Evolutionary conservation across 2,797 vertebrate species (phyloP).

Genomic region (Acipenser ruthenus): DNA sequence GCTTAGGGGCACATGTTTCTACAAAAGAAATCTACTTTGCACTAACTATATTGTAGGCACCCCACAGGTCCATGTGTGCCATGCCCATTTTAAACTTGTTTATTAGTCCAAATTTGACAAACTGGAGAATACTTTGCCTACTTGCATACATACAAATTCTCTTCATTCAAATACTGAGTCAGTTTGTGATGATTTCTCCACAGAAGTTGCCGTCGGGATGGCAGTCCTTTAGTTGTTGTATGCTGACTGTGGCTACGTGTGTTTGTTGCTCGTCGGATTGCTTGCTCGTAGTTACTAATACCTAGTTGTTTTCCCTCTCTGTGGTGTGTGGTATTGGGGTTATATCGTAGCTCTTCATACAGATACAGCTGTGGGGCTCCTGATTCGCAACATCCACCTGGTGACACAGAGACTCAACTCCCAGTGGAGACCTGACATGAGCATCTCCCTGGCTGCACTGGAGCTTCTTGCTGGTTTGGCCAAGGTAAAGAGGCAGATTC

Average conservation of each 20-base stretch:
- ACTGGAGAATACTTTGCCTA: too few relatives aligned
- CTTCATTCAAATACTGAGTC: background rate
- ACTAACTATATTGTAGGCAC: too few relatives aligned
- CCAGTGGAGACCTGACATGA: slow-evolving; percentile 85
- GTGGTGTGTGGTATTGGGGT: slow-evolving; percentile 76
- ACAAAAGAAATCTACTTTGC: too few relatives aligned
- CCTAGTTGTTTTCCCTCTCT: slow-evolving; percentile 79
- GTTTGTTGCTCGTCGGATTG: slow-evolving; percentile 54
- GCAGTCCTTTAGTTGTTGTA: slow-evolving; percentile 35
- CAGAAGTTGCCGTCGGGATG: slow-evolving; percentile 14
- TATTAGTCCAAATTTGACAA: too few relatives aligned
- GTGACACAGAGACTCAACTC: slow-evolving; percentile 81
- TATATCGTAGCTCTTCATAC: slow-evolving; percentile 91
- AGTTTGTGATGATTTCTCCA: background rate
- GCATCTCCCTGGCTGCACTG: slow-evolving; percentile 80
- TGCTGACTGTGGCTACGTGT: slow-evolving; percentile 28
- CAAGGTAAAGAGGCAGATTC: slow-evolving; percentile 69
- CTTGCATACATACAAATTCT: too few relatives aligned
- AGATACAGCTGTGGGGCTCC: slow-evolving; percentile 91
- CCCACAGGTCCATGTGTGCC: too few relatives aligned
- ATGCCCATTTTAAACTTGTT: too few relatives aligned
- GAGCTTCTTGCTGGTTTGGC: slow-evolving; percentile 88
- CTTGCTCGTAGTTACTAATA: slow-evolving; percentile 74
- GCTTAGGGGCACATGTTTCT: too few relatives aligned
- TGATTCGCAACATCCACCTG: slow-evolving; percentile 92